phyloP scores from a whole-genome alignment of 2,888 invertebrate species.

The Seira ritae region DNA sequence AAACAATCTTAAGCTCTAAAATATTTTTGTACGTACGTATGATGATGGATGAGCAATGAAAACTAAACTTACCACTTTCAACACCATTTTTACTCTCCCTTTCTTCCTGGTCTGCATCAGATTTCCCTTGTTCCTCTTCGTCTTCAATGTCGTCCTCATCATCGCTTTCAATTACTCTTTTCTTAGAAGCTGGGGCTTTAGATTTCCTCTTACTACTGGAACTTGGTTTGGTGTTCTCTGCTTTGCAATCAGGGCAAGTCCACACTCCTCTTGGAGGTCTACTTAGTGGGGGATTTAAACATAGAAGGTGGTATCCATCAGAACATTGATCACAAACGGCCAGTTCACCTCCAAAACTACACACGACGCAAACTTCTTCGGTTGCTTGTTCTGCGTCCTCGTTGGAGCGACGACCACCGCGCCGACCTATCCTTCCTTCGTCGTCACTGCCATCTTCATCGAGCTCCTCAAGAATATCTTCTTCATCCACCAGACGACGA shows the following conservation, averaged over 20 bases:
- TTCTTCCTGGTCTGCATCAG: conserved; percentile 38
- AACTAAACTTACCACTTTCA: conserved; percentile 26
- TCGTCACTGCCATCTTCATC: conserved; percentile 61
- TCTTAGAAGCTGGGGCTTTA: conserved; percentile 9
- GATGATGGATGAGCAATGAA: neutral
- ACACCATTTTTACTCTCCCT: conserved; percentile 27
- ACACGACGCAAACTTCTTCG: conserved; percentile 78
- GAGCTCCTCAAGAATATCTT: conserved; percentile 73
- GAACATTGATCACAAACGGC: conserved; percentile 82
- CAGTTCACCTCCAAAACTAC: conserved; percentile 83
- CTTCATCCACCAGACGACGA: conserved; percentile 73
- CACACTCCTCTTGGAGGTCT: conserved; percentile 69
- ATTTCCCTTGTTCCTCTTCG: conserved; percentile 32
- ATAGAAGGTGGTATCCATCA: conserved; percentile 84
- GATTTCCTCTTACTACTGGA: conserved; percentile 36
- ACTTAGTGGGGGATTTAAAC: conserved; percentile 81
- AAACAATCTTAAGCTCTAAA: neutral
- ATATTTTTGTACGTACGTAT: too few species aligned
- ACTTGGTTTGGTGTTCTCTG: conserved; percentile 34
- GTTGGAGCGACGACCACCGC: conserved; percentile 72
- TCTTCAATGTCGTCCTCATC: conserved; percentile 50
- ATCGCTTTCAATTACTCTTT: conserved; percentile 33
- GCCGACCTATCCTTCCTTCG: conserved; percentile 66
- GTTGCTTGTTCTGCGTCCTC: conserved; percentile 56
- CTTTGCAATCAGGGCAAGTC: conserved; percentile 59